Base-by-base conservation (phyloP, 2,888 invertebrate species). In the Octonoba sinensis region DNA sequence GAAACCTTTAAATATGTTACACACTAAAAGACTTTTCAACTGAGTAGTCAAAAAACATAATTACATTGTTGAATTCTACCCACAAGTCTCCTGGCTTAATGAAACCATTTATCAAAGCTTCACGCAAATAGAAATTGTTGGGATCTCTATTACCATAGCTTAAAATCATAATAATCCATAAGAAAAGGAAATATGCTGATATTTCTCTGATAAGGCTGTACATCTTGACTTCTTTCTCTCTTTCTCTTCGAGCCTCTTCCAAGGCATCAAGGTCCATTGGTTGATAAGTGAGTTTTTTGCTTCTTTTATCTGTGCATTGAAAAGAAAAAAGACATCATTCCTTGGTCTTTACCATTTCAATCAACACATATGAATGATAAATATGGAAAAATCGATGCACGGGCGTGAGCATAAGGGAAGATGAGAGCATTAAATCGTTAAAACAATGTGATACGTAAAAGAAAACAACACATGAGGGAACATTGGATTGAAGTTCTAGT, bases 201-300 rank as follows among this genome's bases (percentile, higher is more conserved):
- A 90, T 88, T 85, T 90, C 90, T 54, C 88, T 84, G n/a, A 90
- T 82, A 18, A 90, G 87, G n/a, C 86, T 86, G 86, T 88, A 89
- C 89, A 90, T 89, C 85, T 89, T 87, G 16, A 76, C 86, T 84
- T 90, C 89, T 56, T 89, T 89, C 82, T 88, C 75, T 6, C 90
- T 85, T 46, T 86, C 85, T 66, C 87, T 85, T 57, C 89, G 83
- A 0, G 88, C 88, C 49, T 86, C 85, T 74, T 88, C 87, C 54
- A 89, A 83, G 1, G 85, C 83, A 18, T 85, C 85, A 0, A 87
- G 86, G 79, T 88, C 87, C 84, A 84, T 69, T 1, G 84, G 84
- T 11, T 65, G 66, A 16, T 84, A 84, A n/a, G n/a, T 57, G 3
- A 56, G 11, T 56, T 65, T 74, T 36, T 49, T 70, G 8, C 51